phyloP scores from a whole-genome alignment of 2,113 vertebrate species.

The Pitta sordida region DNA sequence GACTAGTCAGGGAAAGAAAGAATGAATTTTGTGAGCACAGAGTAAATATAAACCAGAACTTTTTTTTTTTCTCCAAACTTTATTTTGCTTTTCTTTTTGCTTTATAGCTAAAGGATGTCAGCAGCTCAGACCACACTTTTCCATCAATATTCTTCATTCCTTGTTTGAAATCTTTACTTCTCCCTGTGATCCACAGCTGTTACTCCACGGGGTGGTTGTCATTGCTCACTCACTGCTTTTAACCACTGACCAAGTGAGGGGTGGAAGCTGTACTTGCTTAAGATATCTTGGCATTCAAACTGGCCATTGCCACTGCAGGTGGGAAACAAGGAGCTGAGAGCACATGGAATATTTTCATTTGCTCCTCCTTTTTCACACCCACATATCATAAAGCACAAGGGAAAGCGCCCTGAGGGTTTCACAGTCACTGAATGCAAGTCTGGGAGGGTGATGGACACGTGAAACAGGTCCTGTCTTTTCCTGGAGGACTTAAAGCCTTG shows the following conservation, averaged over 20 bases:
- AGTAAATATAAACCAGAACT: slow-evolving; percentile 35
- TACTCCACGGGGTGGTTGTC: neutral
- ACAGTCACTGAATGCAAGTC: no score
- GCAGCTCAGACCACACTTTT: neutral
- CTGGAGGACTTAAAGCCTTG: neutral
- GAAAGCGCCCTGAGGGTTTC: neutral
- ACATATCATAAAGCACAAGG: neutral
- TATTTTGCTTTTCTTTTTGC: slow-evolving; percentile 22
- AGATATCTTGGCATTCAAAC: neutral
- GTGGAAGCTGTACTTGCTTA: neutral
- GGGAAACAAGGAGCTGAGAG: neutral
- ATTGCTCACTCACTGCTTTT: neutral
- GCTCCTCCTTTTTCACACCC: neutral
- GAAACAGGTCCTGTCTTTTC: neutral
- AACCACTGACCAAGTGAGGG: neutral
- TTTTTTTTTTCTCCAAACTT: slow-evolving; percentile 6
- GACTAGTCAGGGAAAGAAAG: slow-evolving; percentile 26
- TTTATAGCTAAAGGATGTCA: slow-evolving; percentile 11
- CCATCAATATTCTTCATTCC: neutral
- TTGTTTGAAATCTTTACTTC: neutral
- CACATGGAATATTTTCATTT: neutral
- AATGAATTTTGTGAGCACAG: neutral
- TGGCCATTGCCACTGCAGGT: neutral
- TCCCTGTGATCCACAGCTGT: neutral
- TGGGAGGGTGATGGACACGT: neutral